A percentile compares a stretch with the other conserved stretches of the same genome.
Evolutionary conservation across 2,113 vertebrate species (phyloP).

Genomic region (Helogale parvula): DNA sequence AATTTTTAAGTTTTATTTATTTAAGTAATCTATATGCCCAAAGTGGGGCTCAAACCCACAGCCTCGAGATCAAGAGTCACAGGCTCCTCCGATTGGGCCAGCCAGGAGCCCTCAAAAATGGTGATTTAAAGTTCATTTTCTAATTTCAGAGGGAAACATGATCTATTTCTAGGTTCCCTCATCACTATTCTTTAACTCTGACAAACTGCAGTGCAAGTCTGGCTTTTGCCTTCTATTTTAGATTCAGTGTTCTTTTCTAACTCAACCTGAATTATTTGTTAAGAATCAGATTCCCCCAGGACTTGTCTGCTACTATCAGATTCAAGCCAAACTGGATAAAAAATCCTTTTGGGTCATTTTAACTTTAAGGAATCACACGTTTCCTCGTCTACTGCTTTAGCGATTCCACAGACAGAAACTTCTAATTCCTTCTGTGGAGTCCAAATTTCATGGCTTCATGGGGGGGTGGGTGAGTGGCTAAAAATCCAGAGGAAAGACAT

Average conservation of each 20-base stretch:
- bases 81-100: not conserved
- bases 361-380: not conserved
- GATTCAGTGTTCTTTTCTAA: not conserved
- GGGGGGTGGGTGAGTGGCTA: not conserved
- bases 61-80: not conserved
- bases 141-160: not conserved
- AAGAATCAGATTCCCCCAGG: not conserved
- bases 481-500: not conserved
- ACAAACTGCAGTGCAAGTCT: not conserved
- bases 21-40: not conserved
- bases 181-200: not conserved
- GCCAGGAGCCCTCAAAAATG: not conserved
- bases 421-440: not conserved
- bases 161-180: not conserved
- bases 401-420: not conserved
- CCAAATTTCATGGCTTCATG: not conserved
- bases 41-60: not conserved
- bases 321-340: not conserved
- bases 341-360: not conserved
- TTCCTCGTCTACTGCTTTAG: not conserved
- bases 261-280: not conserved
- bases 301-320: not conserved
- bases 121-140: not conserved
- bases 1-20: not conserved
- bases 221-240: not conserved